Conservation (phyloP, 1,140 invertebrate species). For the Portunus trituberculatus region DNA sequence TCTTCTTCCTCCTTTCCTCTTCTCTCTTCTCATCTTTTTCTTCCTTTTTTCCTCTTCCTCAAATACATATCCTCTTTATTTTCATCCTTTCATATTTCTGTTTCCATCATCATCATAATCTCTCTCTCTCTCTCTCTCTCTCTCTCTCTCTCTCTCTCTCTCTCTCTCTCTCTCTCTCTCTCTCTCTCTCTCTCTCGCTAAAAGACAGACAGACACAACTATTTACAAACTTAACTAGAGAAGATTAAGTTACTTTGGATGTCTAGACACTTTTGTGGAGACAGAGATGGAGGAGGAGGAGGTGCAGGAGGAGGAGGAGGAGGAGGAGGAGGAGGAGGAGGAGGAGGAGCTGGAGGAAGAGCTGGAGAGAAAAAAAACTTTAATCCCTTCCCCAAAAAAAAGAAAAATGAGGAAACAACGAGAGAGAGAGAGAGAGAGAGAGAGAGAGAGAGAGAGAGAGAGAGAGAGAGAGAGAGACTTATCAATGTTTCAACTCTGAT, state of each 20-base stretch:
- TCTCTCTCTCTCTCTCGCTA: conserved; percentile 33
- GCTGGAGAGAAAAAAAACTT: no score
- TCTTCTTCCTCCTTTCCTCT: no score
- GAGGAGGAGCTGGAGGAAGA: neutral
- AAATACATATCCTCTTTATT: no score
- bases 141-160: conserved; percentile 13
- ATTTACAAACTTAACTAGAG: neutral
- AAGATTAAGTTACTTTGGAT: neutral
- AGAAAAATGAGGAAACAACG: neutral
- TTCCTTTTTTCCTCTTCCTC: no score
- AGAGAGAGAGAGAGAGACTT: neutral
- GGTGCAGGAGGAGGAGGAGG: neutral
- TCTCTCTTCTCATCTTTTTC: no score
- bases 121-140: no score
- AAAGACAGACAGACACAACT: neutral
- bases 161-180: conserved; percentile 56
- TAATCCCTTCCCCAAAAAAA: no score
- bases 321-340: neutral
- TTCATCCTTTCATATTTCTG: no score
- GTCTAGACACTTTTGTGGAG: neutral
- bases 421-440: conserved; percentile 20
- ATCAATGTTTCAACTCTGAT: neutral
- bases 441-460: conserved; percentile 20
- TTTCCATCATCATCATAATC: no score
- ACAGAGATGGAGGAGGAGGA: neutral